Base-by-base conservation (phyloP, 2,888 invertebrate species). In the Tricholauxania praeusta region DNA sequence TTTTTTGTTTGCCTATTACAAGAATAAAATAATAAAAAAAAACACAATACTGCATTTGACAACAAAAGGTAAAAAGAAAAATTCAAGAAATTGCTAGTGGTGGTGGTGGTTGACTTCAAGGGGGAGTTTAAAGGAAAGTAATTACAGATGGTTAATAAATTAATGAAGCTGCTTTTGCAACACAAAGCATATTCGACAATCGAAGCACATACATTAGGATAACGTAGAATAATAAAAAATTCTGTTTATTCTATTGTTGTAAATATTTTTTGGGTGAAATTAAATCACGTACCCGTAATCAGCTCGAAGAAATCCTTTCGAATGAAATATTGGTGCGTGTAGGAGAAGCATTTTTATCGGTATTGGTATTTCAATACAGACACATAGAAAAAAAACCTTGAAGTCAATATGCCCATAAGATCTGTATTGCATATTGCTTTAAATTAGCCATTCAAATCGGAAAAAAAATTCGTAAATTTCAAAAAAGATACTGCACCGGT, bases 271-370 rank as follows among this genome's bases (percentile, higher is more conserved):
- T 32, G 12, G 47, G 67, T 19, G 48, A 68, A 68, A 68, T 68
- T 19, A 68, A 68, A 68, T 59, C 68, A 68, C 68, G 68, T 68
- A 68, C 68, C 28, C 59, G 48, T 68, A 57, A 59, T 57, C 68
- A 59, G 68, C 49, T 65, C 64, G 28, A n/a, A 12, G 62, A 39
- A 47, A 47, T 62, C 62, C 39, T 17, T 47, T 32, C 48, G 3
- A 63, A 63, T 63, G 47, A 63, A 63, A 63, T 63, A 63, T 63
- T 47, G 47, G 48, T 19, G 63, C 39, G 39, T 39, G 8, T 39
- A 39, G 39, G 10, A 39, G 39, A 10, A 39, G 8, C 7, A 39
- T 39, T 39, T 39, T 28, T 28, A 28, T 3, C 2, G 39, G 10
- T 39, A 39, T 39, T 39, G 6, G 6, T 39, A 10, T 39, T 10